Conservation (phyloP, 2,113 vertebrate species). For the Carlito syrichta region DNA sequence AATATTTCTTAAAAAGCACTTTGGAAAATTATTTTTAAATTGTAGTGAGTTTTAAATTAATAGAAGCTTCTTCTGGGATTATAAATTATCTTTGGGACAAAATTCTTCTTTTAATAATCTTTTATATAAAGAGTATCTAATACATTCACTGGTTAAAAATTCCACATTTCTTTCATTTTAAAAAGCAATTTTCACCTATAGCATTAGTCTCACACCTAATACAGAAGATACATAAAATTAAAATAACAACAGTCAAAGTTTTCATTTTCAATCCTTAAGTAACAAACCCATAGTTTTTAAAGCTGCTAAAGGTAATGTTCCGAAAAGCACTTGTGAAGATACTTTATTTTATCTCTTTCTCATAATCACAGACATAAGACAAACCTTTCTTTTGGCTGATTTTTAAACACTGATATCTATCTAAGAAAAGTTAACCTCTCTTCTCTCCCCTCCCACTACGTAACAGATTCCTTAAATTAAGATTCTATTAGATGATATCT, state of each 20-base stretch:
- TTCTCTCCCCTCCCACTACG: background rate
- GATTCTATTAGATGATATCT: too few relatives aligned
- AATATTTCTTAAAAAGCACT: background rate
- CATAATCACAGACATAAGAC: background rate
- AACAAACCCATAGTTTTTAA: constrained; percentile 11
- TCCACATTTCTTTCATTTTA: constrained; percentile 7
- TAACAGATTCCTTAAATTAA: background rate
- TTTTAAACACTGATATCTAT: background rate
- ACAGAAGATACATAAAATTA: background rate
- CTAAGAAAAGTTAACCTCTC: background rate
- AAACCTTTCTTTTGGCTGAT: background rate
- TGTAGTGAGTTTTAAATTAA: background rate
- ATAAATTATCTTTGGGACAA: background rate
- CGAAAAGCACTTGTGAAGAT: background rate
- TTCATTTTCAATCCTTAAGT: constrained; percentile 5
- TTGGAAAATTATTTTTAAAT: constrained; percentile 33
- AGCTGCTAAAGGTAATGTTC: background rate
- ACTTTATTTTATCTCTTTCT: constrained; percentile 2
- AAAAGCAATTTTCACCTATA: constrained; percentile 18
- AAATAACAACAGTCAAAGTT: constrained; percentile 31
- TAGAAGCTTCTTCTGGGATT: background rate
- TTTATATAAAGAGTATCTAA: background rate
- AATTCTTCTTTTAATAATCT: constrained; percentile 20
- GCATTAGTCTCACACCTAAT: background rate
- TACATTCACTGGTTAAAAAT: constrained; percentile 24